A percentile compares a stretch with the other conserved stretches of the same genome.
Conservation (phyloP, 2,888 invertebrate genomes). For the Sphecodes monilicornis region DNA sequence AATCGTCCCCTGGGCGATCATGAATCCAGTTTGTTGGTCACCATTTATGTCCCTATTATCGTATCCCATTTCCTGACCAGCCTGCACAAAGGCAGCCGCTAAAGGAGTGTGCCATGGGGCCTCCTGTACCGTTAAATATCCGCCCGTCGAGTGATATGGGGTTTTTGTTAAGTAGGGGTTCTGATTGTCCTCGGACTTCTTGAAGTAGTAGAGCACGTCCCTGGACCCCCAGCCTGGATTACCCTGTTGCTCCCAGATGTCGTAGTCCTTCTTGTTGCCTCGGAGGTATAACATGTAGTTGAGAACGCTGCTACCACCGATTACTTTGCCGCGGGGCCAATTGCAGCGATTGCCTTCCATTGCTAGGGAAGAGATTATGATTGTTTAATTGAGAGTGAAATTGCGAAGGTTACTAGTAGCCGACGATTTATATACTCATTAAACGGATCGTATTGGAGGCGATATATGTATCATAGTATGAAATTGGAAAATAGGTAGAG, state of each 20-base stretch:
- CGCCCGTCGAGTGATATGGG: conserved; percentile 92
- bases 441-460: too few relatives aligned
- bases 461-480: too few relatives aligned
- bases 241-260: conserved; percentile 94
- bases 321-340: conserved; percentile 96
- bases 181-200: conserved; percentile 95
- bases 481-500: too few relatives aligned
- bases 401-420: too few relatives aligned
- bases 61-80: conserved; percentile 93
- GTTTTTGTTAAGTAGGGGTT: conserved; percentile 93
- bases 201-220: conserved; percentile 93
- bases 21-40: conserved; percentile 93
- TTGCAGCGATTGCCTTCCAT: conserved; percentile 94
- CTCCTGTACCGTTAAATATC: conserved; percentile 93
- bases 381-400: not conserved
- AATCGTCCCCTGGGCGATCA: conserved; percentile 94
- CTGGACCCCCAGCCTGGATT: conserved; percentile 95
- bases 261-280: conserved; percentile 95
- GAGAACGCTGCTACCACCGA: conserved; percentile 95
- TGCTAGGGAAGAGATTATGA: conserved; percentile 85
- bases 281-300: conserved; percentile 97
- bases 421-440: too few relatives aligned
- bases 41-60: conserved; percentile 95
- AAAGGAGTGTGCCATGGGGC: conserved; percentile 95
- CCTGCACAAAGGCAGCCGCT: conserved; percentile 92